Evolutionary conservation across 2,113 vertebrate genomes (phyloP).

Genomic region (Dissostichus mawsoni): DNA sequence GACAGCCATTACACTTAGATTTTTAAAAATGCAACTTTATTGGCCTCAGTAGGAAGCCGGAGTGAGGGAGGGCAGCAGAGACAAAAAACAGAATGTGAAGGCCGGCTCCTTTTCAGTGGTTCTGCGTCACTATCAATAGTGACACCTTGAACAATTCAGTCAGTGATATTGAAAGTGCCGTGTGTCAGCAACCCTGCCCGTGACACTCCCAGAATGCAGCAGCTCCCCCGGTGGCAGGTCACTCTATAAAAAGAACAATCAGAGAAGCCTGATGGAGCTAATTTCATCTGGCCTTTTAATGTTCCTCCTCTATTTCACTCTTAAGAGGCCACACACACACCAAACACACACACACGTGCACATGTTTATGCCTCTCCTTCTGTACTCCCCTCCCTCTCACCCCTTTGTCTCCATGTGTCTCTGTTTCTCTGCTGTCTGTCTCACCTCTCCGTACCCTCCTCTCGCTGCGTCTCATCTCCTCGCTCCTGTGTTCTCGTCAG

Average conservation of each 20-base stretch:
- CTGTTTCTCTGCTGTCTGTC: constrained; percentile 40
- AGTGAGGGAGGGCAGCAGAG: constrained; percentile 31
- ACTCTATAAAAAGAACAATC: constrained; percentile 83
- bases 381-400: constrained; percentile 20
- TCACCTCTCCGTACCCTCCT: constrained; percentile 67
- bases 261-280: constrained; percentile 80
- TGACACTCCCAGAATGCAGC: constrained; percentile 76
- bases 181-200: constrained; percentile 75
- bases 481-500: constrained; percentile 58
- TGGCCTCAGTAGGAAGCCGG: constrained; percentile 5
- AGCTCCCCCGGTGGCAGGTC: constrained; percentile 75
- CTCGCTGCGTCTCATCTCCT: constrained; percentile 55
- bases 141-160: constrained; percentile 82
- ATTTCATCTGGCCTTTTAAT: constrained; percentile 81
- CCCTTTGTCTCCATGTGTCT: constrained; percentile 25
- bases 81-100: constrained; percentile 62
- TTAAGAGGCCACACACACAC: constrained; percentile 3
- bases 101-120: constrained; percentile 62
- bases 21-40: constrained; percentile 34
- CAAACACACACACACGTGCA: background rate
- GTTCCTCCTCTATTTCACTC: constrained; percentile 47
- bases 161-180: constrained; percentile 81
- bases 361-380: constrained; percentile 48
- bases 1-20: background rate
- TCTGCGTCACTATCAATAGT: constrained; percentile 78